Conservation (phyloP, 2,888 invertebrate species). For the Sceliomorpha sp. region DNA sequence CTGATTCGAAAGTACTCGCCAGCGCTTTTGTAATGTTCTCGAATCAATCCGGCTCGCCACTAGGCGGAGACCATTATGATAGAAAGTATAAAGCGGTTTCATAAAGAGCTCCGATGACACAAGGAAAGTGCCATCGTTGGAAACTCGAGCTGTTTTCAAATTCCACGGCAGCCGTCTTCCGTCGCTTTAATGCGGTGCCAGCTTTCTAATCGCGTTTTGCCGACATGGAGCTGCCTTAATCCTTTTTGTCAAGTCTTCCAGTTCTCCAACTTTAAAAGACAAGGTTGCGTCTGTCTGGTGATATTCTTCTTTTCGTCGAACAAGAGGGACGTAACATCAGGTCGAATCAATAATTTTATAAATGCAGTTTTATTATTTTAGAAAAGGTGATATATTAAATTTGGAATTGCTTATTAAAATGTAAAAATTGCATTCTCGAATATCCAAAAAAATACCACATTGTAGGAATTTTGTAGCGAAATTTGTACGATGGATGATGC, state of each 20-base stretch:
- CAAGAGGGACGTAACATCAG: neutral
- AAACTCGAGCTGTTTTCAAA: constrained; percentile 57
- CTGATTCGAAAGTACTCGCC: constrained; percentile 13
- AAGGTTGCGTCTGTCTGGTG: too few species aligned
- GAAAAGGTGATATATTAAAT: too few species aligned
- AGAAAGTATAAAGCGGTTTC: constrained; percentile 33
- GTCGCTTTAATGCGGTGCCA: constrained; percentile 8
- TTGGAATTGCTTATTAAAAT: neutral
- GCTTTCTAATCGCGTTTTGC: constrained; percentile 35
- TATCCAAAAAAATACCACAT: too few species aligned
- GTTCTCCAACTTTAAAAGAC: too few species aligned
- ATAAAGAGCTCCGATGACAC: constrained; percentile 24
- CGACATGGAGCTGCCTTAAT: constrained; percentile 6
- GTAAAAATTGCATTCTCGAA: too few species aligned
- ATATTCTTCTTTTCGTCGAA: too few species aligned
- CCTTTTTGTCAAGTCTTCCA: constrained; percentile 8
- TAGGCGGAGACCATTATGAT: constrained; percentile 26
- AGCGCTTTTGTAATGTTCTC: constrained; percentile 26
- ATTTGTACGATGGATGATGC: too few species aligned
- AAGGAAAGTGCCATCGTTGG: constrained; percentile 20
- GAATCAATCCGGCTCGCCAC: constrained; percentile 26
- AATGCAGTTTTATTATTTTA: too few species aligned
- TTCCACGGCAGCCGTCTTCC: constrained; percentile 42
- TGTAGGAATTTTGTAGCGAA: too few species aligned
- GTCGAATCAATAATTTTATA: too few species aligned